A percentile compares a stretch with the other conserved stretches of the same genome.
Evolutionary conservation across 2,888 invertebrate genomes (phyloP).

Genomic region (Chrysolina americana): DNA sequence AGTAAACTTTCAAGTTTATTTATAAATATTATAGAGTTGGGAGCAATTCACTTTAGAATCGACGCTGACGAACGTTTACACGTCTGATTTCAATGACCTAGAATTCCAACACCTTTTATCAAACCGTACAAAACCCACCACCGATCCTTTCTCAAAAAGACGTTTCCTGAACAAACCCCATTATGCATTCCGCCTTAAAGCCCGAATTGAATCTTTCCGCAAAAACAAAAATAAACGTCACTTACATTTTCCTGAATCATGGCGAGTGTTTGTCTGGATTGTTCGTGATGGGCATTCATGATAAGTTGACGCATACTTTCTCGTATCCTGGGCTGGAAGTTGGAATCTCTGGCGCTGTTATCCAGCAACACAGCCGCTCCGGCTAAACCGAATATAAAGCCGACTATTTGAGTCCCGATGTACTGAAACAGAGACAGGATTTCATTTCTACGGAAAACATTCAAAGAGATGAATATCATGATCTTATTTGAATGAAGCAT

Average conservation of each 20-base stretch:
- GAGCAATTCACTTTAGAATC: no score
- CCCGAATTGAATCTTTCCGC: neutral
- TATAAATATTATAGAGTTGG: no score
- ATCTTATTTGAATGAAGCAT: no score
- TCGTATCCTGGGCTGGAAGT: slow-evolving; percentile 83
- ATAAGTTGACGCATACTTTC: slow-evolving; percentile 82
- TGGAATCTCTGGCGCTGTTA: slow-evolving; percentile 86
- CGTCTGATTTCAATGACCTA: no score
- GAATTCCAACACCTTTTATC: no score
- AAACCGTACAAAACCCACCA: no score
- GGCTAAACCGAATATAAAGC: slow-evolving; percentile 80
- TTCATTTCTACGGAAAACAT: slow-evolving; percentile 2
- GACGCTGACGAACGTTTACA: no score
- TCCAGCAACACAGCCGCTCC: slow-evolving; percentile 85
- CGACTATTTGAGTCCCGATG: slow-evolving; percentile 79
- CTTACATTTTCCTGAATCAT: slow-evolving; percentile 90
- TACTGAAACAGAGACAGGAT: slow-evolving; percentile 73
- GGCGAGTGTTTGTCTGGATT: slow-evolving; percentile 78
- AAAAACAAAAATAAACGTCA: slow-evolving; percentile 49
- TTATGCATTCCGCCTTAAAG: slow-evolving; percentile 9
- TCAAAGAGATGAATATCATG: no score
- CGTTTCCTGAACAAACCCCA: neutral
- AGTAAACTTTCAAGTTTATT: no score
- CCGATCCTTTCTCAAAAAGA: neutral
- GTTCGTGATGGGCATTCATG: slow-evolving; percentile 82